Base-by-base conservation (phyloP, 1,140 invertebrate species). In the Heliconius hewitsoni region DNA sequence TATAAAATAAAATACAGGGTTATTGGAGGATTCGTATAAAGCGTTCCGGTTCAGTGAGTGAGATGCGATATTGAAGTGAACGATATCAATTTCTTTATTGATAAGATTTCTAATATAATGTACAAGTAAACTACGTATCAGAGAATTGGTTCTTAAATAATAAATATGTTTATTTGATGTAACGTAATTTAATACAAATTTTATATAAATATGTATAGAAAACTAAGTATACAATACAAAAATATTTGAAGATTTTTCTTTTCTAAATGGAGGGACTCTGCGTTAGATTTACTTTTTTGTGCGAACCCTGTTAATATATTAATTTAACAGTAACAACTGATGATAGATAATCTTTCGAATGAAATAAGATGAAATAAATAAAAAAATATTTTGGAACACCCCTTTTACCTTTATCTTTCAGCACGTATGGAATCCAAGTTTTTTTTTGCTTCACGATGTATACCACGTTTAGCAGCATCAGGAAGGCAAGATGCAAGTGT, bases 31-130 rank as follows among this genome's bases (percentile, higher is more conserved):
- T 83, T 75, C 73, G 76, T 79, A 75, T 73, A 46, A 80, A 75
- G 66, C 52, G 57, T 81, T 78, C 78, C 82, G 79, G 81, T 80
- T 82, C 81, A 81, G 60, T 78, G 77, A 73, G 78, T 70, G 46
- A 81, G 72, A 78, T 80, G 52, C 77, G 78, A 82, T 85, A 85
- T 83, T 83, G 81, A 85, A 85, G 60, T 74, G 46, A 74, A 34
- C 74, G 39, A 80, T 80, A 80, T 80, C 37, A 57, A 60, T 74
- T 70, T 71, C 60, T 27, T 74, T 66, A 79, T 76, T 66, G 60
- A 66, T 66, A 66, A 66, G 11, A 66, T 66, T 66, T 66, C 27
- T 18, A 66, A 66, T 66, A 9, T 30, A 27, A 66, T 66, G 19
- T 57, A 57, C n/a, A 52, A 52, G 50, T 16, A 52, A 52, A 52